phyloP scores from a whole-genome alignment of 2,797 vertebrate species.

The Orestias chungarensis region DNA sequence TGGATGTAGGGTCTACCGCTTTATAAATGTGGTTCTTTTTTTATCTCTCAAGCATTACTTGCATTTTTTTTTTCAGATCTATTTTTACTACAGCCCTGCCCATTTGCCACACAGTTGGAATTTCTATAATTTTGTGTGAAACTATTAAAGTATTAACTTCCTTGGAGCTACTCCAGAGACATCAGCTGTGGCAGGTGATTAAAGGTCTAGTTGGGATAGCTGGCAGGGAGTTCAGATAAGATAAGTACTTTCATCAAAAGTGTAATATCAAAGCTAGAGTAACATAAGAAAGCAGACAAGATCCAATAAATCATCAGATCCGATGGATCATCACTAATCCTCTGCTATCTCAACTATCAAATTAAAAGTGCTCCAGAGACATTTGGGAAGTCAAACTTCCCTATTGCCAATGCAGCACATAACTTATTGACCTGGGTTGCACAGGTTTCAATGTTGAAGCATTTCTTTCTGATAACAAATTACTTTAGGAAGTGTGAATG shows the following conservation, averaged over 20 bases:
- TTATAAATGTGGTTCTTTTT: background rate
- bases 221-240: conserved; percentile 49
- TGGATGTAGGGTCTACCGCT: background rate
- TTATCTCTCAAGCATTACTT: background rate
- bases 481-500: conserved; percentile 36
- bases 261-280: conserved; percentile 42
- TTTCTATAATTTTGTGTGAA: conserved; percentile 23
- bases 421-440: conserved; percentile 47
- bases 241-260: conserved; percentile 45
- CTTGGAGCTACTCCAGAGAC: conserved; percentile 29
- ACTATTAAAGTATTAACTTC: conserved; percentile 22
- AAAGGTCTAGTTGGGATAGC: conserved; percentile 53
- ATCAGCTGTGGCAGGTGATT: conserved; percentile 54
- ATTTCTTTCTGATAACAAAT: conserved; percentile 20
- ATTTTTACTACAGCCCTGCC: conserved; percentile 5
- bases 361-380: conserved; percentile 38
- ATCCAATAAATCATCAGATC: conserved; percentile 54
- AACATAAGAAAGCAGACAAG: conserved; percentile 47
- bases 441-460: conserved; percentile 49
- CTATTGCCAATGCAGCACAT: conserved; percentile 36
- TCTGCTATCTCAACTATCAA: conserved; percentile 45
- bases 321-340: conserved; percentile 59
- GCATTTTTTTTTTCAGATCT: conserved; percentile 6
- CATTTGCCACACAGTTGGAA: background rate
- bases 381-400: conserved; percentile 41